Evolutionary conservation across 2,888 invertebrate genomes (phyloP).

Genomic region (Hemicrepidius hirtus): DNA sequence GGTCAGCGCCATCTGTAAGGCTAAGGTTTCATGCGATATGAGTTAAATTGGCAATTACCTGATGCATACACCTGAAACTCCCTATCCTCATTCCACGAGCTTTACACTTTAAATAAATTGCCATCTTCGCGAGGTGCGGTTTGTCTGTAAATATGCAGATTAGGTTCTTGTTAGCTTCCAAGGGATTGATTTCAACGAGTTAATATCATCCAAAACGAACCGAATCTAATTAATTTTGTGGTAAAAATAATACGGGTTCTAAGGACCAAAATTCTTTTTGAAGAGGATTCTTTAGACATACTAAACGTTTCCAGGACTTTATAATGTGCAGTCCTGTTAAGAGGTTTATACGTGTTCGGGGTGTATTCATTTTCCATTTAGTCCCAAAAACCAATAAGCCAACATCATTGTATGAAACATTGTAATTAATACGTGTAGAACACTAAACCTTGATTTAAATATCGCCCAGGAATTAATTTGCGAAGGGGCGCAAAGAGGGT

Average conservation of each 20-base stretch:
- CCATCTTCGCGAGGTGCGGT: conserved; percentile 33
- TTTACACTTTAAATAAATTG: conserved; percentile 46
- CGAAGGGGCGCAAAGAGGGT: conserved; percentile 23
- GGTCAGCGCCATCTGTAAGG: conserved; percentile 52
- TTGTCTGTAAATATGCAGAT: conserved; percentile 45
- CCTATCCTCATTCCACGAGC: conserved; percentile 37
- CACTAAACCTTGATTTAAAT: conserved; percentile 52
- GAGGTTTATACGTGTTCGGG: too few relatives aligned
- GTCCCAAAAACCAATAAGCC: conserved; percentile 30
- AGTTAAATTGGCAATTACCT: conserved; percentile 63
- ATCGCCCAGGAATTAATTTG: conserved; percentile 51
- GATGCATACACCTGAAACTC: conserved; percentile 60
- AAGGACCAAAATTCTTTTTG: too few relatives aligned
- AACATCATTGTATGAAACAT: conserved; percentile 30
- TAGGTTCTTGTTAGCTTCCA: conserved; percentile 28
- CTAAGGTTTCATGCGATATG: conserved; percentile 58
- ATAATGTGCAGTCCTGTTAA: too few relatives aligned
- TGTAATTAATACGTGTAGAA: conserved; percentile 34
- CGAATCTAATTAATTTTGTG: not conserved
- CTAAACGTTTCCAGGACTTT: too few relatives aligned
- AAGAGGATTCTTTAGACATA: too few relatives aligned
- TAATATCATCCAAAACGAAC: conserved; percentile 1
- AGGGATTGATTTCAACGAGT: conserved; percentile 3
- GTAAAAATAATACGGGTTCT: too few relatives aligned
- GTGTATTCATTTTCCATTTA: too few relatives aligned